These are phyloP conservation scores for Contarinia nasturtii DNA, from an alignment of 1,140 invertebrate genomes.

Conservation along the genomic window DNA sequence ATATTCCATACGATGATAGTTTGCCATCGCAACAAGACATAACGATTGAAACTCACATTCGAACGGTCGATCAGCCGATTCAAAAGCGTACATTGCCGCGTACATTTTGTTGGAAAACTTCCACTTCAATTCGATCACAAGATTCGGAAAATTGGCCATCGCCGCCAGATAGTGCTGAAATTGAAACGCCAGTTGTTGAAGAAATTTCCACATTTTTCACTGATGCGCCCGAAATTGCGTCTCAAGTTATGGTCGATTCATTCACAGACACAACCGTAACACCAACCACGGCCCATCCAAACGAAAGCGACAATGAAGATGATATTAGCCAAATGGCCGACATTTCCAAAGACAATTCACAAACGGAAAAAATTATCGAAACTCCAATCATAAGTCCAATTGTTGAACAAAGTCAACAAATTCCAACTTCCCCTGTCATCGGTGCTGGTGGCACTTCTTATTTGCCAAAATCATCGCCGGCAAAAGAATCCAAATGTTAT, in stretches of 20 bases:
- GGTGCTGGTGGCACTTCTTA: background rate
- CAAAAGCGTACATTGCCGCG: conserved; percentile 5
- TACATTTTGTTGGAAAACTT: conserved; percentile 18
- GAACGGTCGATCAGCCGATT: conserved; percentile 14
- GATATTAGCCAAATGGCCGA: conserved; percentile 16
- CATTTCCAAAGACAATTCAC: conserved; percentile 2
- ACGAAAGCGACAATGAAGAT: conserved; percentile 30
- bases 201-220: conserved; percentile 71
- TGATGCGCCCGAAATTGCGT: conserved; percentile 45
- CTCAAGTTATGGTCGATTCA: conserved; percentile 43
- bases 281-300: conserved; percentile 32
- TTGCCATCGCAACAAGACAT: background rate
- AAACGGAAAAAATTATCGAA: background rate
- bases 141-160: conserved; percentile 60
- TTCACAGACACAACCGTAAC: conserved; percentile 32
- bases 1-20: conserved; percentile 30
- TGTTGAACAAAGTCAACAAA: no score
- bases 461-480: background rate
- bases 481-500: conserved; percentile 10
- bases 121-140: conserved; percentile 17
- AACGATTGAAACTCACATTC: background rate
- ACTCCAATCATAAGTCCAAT: background rate
- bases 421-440: background rate
- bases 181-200: conserved; percentile 43
- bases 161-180: conserved; percentile 45